A percentile compares a stretch with the other conserved stretches of the same genome.
Conservation (phyloP, 2,797 vertebrate genomes). For the Octomys mimax region DNA sequence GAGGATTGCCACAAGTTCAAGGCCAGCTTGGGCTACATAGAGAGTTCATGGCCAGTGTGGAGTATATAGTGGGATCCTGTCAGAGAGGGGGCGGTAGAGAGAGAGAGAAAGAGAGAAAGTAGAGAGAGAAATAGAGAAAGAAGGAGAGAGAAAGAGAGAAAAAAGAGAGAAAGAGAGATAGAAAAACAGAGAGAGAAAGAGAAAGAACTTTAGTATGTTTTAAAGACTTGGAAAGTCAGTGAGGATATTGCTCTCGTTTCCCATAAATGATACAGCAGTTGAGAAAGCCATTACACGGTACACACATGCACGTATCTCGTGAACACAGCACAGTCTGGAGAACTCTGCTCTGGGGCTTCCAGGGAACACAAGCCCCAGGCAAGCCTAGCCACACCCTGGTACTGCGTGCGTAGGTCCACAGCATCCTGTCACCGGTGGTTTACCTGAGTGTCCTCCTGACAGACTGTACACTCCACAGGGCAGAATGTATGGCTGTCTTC, state of each 20-base stretch:
- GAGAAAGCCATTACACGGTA: neutral
- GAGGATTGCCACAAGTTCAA: neutral
- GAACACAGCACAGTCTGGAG: neutral
- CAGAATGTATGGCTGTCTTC: neutral
- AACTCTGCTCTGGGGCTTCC: neutral
- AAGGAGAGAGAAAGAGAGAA: neutral
- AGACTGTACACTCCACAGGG: neutral
- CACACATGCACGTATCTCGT: neutral
- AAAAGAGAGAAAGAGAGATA: neutral
- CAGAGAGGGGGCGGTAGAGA: too few relatives aligned
- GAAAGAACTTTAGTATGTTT: neutral
- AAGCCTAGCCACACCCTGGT: neutral
- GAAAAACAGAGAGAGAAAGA: neutral
- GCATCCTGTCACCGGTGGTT: neutral
- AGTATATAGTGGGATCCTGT: neutral
- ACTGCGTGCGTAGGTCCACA: neutral
- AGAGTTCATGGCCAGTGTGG: neutral
- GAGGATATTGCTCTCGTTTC: neutral
- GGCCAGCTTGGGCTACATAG: neutral
- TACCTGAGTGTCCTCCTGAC: conserved; percentile 23
- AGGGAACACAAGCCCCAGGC: neutral
- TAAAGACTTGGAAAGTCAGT: neutral
- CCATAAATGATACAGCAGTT: neutral
- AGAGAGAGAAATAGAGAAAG: too few relatives aligned
- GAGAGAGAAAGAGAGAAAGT: too few relatives aligned